Conservation (phyloP, 2,888 invertebrate genomes). For the Pseudococcus longispinus region DNA sequence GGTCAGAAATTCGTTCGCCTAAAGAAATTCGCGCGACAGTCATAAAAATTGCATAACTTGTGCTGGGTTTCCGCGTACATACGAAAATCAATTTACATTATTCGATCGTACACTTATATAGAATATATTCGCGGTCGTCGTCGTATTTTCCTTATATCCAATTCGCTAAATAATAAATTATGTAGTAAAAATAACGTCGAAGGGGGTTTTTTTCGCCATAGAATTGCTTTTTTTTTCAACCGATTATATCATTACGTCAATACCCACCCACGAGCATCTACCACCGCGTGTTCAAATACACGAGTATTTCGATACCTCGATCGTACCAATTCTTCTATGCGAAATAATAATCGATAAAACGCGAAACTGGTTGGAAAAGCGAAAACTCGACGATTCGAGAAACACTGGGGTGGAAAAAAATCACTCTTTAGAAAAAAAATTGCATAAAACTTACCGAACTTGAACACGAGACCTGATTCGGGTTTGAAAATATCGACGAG, state of each 20-base stretch:
- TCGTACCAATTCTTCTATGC: background rate
- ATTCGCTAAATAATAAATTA: slow-evolving; percentile 21
- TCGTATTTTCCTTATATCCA: background rate
- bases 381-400: background rate
- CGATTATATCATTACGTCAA: slow-evolving; percentile 1
- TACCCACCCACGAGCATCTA: background rate
- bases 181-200: slow-evolving; percentile 8
- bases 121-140: background rate
- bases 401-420: background rate
- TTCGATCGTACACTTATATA: background rate
- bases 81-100: slow-evolving; percentile 12
- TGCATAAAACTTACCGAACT: background rate
- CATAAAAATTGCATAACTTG: slow-evolving; percentile 27
- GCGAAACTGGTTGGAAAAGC: background rate
- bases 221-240: background rate
- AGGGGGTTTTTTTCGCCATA: background rate
- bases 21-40: slow-evolving; percentile 9
- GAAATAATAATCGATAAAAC: background rate
- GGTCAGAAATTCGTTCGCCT: slow-evolving; percentile 16
- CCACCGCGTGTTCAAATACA: background rate
- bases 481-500: background rate
- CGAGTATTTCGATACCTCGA: background rate
- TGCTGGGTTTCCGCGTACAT: background rate
- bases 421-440: background rate
- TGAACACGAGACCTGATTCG: background rate